These are phyloP conservation scores for Cyanistes caeruleus DNA, from an alignment of 2,113 vertebrate genomes.

Conservation along the genomic window DNA sequence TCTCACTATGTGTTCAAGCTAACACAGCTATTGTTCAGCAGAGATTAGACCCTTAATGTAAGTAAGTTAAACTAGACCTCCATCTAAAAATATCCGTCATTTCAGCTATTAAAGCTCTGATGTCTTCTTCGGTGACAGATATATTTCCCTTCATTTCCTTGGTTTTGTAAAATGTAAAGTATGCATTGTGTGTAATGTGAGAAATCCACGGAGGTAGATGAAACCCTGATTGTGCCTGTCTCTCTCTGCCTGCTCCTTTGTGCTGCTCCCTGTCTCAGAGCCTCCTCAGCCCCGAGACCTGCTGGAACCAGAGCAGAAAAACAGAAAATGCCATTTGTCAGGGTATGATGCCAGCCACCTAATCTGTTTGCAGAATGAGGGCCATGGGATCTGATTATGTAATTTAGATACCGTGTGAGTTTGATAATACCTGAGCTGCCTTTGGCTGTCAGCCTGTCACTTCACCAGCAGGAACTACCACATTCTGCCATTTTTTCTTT, in stretches of 20 bases:
- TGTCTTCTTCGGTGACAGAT: slow-evolving; percentile 66
- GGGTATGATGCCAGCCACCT: slow-evolving; percentile 73
- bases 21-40: slow-evolving; percentile 59
- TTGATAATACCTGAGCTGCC: slow-evolving; percentile 26
- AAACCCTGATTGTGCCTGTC: slow-evolving; percentile 70
- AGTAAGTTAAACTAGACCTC: slow-evolving; percentile 70
- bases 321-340: slow-evolving; percentile 55
- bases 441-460: slow-evolving; percentile 33
- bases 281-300: slow-evolving; percentile 76
- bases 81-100: slow-evolving; percentile 72
- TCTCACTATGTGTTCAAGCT: slow-evolving; percentile 66
- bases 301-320: slow-evolving; percentile 75
- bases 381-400: slow-evolving; percentile 47
- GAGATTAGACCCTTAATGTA: slow-evolving; percentile 67
- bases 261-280: slow-evolving; percentile 43
- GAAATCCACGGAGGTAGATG: slow-evolving; percentile 68
- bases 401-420: slow-evolving; percentile 56
- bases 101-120: slow-evolving; percentile 65
- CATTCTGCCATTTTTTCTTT: background rate
- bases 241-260: slow-evolving; percentile 50
- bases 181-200: slow-evolving; percentile 73
- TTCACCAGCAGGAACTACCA: background rate
- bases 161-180: slow-evolving; percentile 56
- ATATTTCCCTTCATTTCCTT: slow-evolving; percentile 74
- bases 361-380: slow-evolving; percentile 70